Base-by-base conservation (phyloP, 2,113 vertebrate species). In the Toxotes jaculatrix region DNA sequence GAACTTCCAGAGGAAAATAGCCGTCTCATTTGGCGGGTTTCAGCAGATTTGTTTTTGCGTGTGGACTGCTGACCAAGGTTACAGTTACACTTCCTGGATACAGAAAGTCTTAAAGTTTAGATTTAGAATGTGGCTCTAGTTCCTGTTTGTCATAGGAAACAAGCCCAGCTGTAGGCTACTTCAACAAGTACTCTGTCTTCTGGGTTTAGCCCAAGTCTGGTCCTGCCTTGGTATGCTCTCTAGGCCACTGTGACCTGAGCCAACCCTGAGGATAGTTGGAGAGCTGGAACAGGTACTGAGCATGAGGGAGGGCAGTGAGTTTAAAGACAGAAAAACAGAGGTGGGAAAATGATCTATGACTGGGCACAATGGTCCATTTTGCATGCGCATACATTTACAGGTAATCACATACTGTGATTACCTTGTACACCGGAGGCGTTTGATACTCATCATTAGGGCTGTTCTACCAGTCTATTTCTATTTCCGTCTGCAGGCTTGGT, bases 341-440 rank as follows among this genome's bases (percentile, higher is more conserved):
- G 55, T n/a, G 23, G 21, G 49, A 65, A 79, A 83, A 53, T 60
- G 40, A 86, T 87, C 11, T 64, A 71, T 64, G 61, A 83, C 66
- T 59, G 62, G 34, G 23, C 55, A 64, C 34, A 65, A 70, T 43
- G 65, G 75, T 76, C 75, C 65, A 74, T 49, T 77, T 71, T 74
- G n/a, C 67, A 64, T 70, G 76, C 38, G 19, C 65, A 77, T 84
- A 59, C 62, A 87, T 60, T 72, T 80, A 82, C 51, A 67, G 64
- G 40, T 77, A 86, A 88, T 85, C 79, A 82, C 64, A 79, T 17
- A 55, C 45, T 76, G 68, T 80, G 85, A 84, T 85, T 80, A 87
- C 53, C 70, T 79, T 73, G 51, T 82, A 77, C 70, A 8, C 60
- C 70, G 38, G 82, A 90, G 86, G 83, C 62, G 65, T 73, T 89